Percentiles rank a stretch among this genome's conserved stretches.
Evolutionary conservation across 1,140 invertebrate species (phyloP).

Genomic region (Amyelois transitella): DNA sequence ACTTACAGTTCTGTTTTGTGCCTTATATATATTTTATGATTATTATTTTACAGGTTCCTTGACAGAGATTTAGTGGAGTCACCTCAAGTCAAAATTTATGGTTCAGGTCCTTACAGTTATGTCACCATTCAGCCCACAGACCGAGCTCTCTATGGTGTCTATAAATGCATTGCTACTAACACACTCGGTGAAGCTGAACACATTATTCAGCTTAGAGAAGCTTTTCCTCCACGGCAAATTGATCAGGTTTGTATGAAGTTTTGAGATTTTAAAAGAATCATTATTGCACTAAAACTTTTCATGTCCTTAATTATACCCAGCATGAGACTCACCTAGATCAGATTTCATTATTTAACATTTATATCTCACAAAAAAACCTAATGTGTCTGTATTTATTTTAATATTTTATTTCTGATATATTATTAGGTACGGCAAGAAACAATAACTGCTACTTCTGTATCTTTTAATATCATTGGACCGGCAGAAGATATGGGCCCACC

Average conservation of each 20-base stretch:
- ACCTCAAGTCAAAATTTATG: slow-evolving; percentile 77
- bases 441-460: slow-evolving; percentile 88
- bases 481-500: slow-evolving; percentile 83
- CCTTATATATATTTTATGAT: too few species aligned
- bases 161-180: slow-evolving; percentile 89
- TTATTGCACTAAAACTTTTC: too few species aligned
- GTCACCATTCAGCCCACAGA: slow-evolving; percentile 80
- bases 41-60: slow-evolving; percentile 62
- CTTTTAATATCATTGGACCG: slow-evolving; percentile 84
- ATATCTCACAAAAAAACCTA: too few species aligned
- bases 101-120: slow-evolving; percentile 80
- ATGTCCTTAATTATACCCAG: too few species aligned
- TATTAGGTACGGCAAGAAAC: slow-evolving; percentile 77
- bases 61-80: slow-evolving; percentile 72
- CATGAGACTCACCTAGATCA: too few species aligned
- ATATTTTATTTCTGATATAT: slow-evolving; percentile 26
- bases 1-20: too few species aligned
- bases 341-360: too few species aligned
- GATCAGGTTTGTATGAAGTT: slow-evolving; percentile 60
- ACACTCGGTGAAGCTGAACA: slow-evolving; percentile 80
- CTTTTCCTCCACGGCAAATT: slow-evolving; percentile 60
- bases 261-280: too few species aligned
- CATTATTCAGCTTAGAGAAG: slow-evolving; percentile 83
- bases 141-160: slow-evolving; percentile 80
- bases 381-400: too few species aligned